These are phyloP conservation scores for Harlomillsia oculata DNA, from an alignment of 1,140 invertebrate species.

Conservation along the genomic window DNA sequence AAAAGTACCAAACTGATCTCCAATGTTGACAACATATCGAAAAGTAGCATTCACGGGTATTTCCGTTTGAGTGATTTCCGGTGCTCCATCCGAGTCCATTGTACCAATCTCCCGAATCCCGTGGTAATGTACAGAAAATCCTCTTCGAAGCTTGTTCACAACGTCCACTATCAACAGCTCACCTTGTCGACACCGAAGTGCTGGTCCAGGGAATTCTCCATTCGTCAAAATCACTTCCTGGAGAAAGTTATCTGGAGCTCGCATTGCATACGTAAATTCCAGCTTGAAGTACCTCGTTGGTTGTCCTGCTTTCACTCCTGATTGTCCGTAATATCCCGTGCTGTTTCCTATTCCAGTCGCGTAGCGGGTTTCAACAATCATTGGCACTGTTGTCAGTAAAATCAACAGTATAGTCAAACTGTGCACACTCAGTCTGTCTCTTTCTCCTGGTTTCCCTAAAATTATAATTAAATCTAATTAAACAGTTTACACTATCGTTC, in stretches of 20 bases:
- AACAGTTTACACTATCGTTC: no score
- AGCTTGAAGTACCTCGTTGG: neutral
- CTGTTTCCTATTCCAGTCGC: no score
- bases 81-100: slow-evolving; percentile 14
- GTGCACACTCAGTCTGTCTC: no score
- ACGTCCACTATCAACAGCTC: neutral
- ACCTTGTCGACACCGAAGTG: neutral
- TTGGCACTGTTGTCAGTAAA: no score
- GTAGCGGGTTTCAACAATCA: no score
- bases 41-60: slow-evolving; percentile 17
- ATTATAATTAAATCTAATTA: no score
- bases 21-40: slow-evolving; percentile 7
- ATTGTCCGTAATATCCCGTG: no score
- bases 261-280: neutral
- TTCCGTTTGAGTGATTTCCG: slow-evolving; percentile 12
- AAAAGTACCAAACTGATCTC: slow-evolving; percentile 17
- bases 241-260: slow-evolving; percentile 1
- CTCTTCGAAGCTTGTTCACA: neutral
- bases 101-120: slow-evolving; percentile 6
- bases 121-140: slow-evolving; percentile 13
- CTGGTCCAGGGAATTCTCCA: slow-evolving; percentile 8
- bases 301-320: no score
- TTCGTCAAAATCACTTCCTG: slow-evolving; percentile 14
- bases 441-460: no score
- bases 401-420: no score